A percentile compares a stretch with the other conserved stretches of the same genome.
Conservation (phyloP, 2,888 invertebrate genomes). For the Ophion slaviceki region DNA sequence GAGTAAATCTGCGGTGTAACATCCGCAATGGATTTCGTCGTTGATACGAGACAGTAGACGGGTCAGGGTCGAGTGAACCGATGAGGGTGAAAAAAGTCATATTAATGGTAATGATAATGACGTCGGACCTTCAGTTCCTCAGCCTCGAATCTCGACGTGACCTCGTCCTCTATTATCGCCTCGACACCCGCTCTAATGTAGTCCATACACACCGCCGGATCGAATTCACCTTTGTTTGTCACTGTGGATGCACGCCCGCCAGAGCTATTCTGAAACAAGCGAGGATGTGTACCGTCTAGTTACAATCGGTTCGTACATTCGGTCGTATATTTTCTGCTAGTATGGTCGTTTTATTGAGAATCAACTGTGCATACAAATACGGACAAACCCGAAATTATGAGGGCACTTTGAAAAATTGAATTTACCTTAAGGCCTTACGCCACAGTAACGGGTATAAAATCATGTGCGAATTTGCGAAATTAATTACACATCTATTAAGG, state of each 20-base stretch:
- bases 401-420: too few species aligned
- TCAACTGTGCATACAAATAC: too few species aligned
- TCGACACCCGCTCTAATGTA: conserved; percentile 97
- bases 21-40: background rate
- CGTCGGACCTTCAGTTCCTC: conserved; percentile 91
- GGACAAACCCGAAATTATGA: too few species aligned
- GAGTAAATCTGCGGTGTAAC: background rate
- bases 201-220: conserved; percentile 93
- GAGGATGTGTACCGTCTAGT: conserved; percentile 43
- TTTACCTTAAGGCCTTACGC: too few species aligned
- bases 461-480: too few species aligned
- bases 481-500: too few species aligned
- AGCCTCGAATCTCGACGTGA: conserved; percentile 98
- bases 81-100: background rate
- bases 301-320: conserved; percentile 1
- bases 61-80: background rate
- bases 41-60: background rate
- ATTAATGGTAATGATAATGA: conserved; percentile 10
- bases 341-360: background rate
- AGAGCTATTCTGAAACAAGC: conserved; percentile 71
- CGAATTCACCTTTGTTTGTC: conserved; percentile 88
- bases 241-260: conserved; percentile 82
- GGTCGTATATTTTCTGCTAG: background rate
- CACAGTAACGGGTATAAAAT: too few species aligned
- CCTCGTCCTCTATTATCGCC: conserved; percentile 99